phyloP scores from a whole-genome alignment of 2,797 vertebrate genomes.

The Cuniculus paca region DNA sequence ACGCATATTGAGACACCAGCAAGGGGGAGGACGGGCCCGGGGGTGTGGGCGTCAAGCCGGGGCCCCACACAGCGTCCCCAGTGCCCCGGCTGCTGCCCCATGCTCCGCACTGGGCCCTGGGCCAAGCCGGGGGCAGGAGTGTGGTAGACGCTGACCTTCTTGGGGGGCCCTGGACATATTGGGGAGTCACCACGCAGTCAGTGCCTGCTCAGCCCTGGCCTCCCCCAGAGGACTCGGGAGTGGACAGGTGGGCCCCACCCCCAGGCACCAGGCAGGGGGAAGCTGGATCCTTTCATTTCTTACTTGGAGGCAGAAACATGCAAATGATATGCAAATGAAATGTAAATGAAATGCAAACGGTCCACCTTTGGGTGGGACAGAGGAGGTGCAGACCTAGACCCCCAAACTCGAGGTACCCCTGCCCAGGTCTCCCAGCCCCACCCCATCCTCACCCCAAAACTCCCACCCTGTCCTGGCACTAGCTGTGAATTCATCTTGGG shows the following conservation, averaged over 20 bases:
- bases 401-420: neutral
- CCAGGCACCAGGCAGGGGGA: neutral
- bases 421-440: neutral
- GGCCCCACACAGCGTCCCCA: neutral
- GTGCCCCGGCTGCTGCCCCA: neutral
- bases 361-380: neutral
- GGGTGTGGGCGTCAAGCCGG: neutral
- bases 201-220: neutral
- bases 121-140: neutral
- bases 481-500: neutral
- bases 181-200: neutral
- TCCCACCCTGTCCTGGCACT: neutral
- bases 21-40: neutral
- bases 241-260: neutral
- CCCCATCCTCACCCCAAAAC: neutral
- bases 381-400: neutral
- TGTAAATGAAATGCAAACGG: neutral
- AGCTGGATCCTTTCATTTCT: neutral
- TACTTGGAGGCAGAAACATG: neutral
- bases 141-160: neutral
- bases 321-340: fast-evolving
- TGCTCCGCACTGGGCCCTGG: neutral
- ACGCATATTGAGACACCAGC: no score
- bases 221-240: neutral
- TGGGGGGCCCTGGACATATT: neutral